Evolutionary conservation across 1,140 invertebrate genomes (phyloP), one percentile per base, ranked within the genome.

Genomic region (Drosophila persimilis): DNA sequence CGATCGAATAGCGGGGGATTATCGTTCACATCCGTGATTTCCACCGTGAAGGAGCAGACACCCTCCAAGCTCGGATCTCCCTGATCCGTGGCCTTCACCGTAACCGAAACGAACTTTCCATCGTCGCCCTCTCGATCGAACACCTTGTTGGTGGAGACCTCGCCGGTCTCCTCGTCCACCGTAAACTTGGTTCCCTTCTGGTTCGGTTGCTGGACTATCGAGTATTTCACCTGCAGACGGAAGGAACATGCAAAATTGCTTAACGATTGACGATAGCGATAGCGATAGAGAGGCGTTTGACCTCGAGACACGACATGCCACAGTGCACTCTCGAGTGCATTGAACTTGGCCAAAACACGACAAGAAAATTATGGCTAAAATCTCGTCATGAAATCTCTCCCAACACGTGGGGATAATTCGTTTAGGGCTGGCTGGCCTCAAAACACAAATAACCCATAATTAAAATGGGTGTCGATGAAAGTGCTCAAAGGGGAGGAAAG

Each of bases 161-260:
- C 97, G 1, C 97, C 97, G 39, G 97, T 98, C 91, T 98, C 97
- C 92, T 98, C 97, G 84, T 98, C 96, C 0, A 99, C 97, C 0
- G 96, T 97, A 85, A 98, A 98, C 92, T 98, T 98, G 0, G 97
- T 98, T 22, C 97, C 97, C 92, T 98, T 98, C 84, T 98, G 97
- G 93, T 98, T 98, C 0, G 97, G 97, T 91, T 98, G 97, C 90
- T 98, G 97, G 0, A 98, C 97, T 84, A 98, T 98, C 9, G 97
- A 98, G 92, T 98, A 98, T 91, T 98, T 97, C 9, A 96, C 95
- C 89, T 91, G 79, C 22, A 35, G 52, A 50, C 35, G 47, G 57
- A 39, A 51, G 9, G 24, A 74, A 74, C 63, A 80, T 81, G 72
- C 51, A 80, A 77, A 75, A 75, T 77, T 39, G 55, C 48, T 73